These are phyloP conservation scores for Atopsyche davidsoni DNA, from an alignment of 1,140 invertebrate species.

Conservation along the genomic window DNA sequence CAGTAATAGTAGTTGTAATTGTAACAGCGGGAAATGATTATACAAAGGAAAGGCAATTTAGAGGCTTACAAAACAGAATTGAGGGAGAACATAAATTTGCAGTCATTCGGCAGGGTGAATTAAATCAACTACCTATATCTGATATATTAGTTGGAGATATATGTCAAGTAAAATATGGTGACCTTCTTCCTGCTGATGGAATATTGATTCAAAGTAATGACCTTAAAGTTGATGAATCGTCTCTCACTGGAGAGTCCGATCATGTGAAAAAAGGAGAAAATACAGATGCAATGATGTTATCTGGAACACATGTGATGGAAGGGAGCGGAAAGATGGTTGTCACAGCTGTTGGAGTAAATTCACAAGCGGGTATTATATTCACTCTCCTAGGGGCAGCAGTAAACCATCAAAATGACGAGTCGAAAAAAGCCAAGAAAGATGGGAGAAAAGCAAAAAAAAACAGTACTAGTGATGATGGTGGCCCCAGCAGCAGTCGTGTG, in stretches of 20 bases:
- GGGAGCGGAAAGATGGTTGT: conserved; percentile 77
- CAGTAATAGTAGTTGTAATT: conserved; percentile 59
- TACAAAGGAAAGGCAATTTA: conserved; percentile 61
- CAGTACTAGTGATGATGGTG: conserved; percentile 22
- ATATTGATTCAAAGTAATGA: conserved; percentile 66
- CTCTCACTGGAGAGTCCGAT: conserved; percentile 68
- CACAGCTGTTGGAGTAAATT: conserved; percentile 77
- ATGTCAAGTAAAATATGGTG: conserved; percentile 58
- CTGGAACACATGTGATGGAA: conserved; percentile 60
- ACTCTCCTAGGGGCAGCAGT: conserved; percentile 50
- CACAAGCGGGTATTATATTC: conserved; percentile 79
- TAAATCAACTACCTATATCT: conserved; percentile 55
- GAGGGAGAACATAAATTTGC: conserved; percentile 64
- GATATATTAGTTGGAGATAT: conserved; percentile 65
- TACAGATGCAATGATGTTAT: conserved; percentile 58
- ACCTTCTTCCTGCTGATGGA: conserved; percentile 66
- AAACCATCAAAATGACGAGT: conserved; percentile 42
- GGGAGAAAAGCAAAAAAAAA: conserved; percentile 37
- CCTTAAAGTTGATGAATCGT: conserved; percentile 67
- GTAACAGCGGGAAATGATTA: conserved; percentile 66
- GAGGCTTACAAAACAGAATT: conserved; percentile 62
- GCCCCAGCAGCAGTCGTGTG: conserved; percentile 17
- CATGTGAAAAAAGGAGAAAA: conserved; percentile 62
- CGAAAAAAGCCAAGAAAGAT: conserved; percentile 22
- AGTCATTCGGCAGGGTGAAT: conserved; percentile 56